Base-by-base conservation (phyloP, 1,140 invertebrate genomes). In the Zaprionus capensis region DNA sequence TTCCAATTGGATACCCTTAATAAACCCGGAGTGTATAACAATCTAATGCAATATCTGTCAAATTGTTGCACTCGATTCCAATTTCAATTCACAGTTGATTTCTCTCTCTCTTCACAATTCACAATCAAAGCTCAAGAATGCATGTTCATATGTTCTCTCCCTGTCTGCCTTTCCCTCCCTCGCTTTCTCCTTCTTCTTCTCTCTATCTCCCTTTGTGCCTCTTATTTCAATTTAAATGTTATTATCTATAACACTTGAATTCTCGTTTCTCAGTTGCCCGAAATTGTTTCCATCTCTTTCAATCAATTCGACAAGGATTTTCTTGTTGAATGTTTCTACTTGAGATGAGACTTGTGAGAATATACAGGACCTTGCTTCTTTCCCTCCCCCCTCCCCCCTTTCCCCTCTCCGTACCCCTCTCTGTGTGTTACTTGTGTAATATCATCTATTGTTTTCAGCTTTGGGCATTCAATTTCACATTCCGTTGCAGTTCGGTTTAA, bases 401-500 rank as follows among this genome's bases (percentile, higher is more conserved):
- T 0, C 6, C 41, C 0, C 46, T 5, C 20, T 24, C 11, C 1
- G 3, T 15, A 1, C 53, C 15, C 20, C 9, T 49, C 46, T 0
- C 17, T 9, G 22, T 22, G 22, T 22, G 11, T 20, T 51, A 2
- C 11, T 51, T 51, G 46, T 9, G 46, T 22, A 22, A 22, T 15
- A 41, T 41, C 46, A 22, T 51, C 46, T 22, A 51, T 51, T 51
- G 46, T 22, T 22, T 22, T 51, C 46, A 11, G 20, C 46, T 51
- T 44, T 20, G 46, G 46, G 46, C 20, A 51, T 24, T 51, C 20
- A 51, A 59, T 38, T 59, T 15, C 57, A 59, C 34, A 36, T 59
- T 12, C 17, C 20, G 17, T 59, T 38, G 51, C 51, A 57, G 36
- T 1, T 24, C 41, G 63, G 49, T 46, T 80, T 70, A 80, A 80